Conservation (phyloP, 2,113 vertebrate genomes). For the Microcebus ravelobensis region DNA sequence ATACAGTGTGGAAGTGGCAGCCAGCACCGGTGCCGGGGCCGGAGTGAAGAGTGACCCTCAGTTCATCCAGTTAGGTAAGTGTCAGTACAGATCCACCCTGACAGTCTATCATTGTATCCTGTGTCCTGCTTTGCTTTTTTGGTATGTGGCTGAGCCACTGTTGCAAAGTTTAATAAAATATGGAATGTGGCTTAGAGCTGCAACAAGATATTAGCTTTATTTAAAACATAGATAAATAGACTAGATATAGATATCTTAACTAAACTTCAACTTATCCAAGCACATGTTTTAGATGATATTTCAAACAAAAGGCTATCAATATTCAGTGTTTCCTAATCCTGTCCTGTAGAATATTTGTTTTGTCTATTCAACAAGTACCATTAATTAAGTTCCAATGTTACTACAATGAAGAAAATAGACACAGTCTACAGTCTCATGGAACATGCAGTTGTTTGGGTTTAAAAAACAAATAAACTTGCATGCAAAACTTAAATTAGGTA, state of each 20-base stretch:
- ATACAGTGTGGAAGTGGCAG: slow-evolving; percentile 96
- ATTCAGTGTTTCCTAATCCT: not conserved
- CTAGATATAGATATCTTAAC: not conserved
- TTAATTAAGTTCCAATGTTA: not conserved
- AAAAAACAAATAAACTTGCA: not conserved
- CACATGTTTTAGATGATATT: not conserved
- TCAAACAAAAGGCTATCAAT: not conserved
- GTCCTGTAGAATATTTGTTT: not conserved
- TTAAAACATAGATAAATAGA: not conserved
- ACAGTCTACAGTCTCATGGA: not conserved
- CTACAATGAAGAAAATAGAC: not conserved
- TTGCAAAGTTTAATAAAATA: not conserved
- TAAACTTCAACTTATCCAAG: not conserved
- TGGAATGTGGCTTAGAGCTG: not conserved
- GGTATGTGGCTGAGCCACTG: not conserved
- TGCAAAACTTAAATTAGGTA: not conserved
- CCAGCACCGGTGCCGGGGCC: slow-evolving; percentile 93
- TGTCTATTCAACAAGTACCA: not conserved
- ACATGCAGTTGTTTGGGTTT: not conserved
- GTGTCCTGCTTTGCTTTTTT: slow-evolving; percentile 14
- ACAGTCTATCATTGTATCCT: not conserved
- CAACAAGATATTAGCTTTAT: not conserved
- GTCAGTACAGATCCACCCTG: not conserved
- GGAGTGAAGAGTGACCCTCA: slow-evolving; percentile 96
- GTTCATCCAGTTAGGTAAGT: slow-evolving; percentile 96